Evolutionary conservation across 2,888 invertebrate genomes (phyloP), one percentile per base, ranked within the genome.

Genomic region (Mallateleia sp.): DNA sequence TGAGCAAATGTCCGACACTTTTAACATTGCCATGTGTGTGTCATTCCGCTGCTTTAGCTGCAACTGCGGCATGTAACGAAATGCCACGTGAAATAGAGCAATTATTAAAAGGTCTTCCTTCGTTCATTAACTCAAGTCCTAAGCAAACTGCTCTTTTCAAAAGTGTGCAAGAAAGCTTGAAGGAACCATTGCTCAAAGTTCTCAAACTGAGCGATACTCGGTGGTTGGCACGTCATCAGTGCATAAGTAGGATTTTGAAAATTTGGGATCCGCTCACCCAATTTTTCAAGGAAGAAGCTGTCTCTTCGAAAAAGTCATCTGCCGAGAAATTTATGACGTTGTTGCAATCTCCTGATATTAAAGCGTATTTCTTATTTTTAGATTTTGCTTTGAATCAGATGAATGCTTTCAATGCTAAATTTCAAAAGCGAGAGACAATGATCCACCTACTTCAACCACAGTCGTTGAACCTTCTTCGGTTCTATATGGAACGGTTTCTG

Each of bases 171-270:
- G 18, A 1, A 3, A 22, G 42, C 18, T 71, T 71, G 11, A 9
- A 56, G 9, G 56, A 71, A 22, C 11, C n/a, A 1, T 4, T 15
- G 8, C 28, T 71, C 1, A 56, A 42, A 56, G 14, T 71, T 18
- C 24, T 56, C 0, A 38, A 15, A 20, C 38, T 56, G 24, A 42
- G 45, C 6, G 56, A 56, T 6, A 58, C 56, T 22, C 56, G 71
- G 5, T 71, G 71, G 71, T 42, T 71, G 7, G 71, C 38, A 14
- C 71, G 56, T 25, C 34, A 71, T 25, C 18, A 58, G 11, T 71
- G 71, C 11, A 52, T 71, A 0, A 20, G 4, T n/a, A 38, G 71
- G 25, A 25, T 56, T 25, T 56, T 71, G 14, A n/a, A 56, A 6
- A n/a, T 42, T 0, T 71, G 56, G 71, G 28, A 42, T 20, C 1